phyloP scores from a whole-genome alignment of 2,888 invertebrate genomes.

The Apamea sordens region DNA sequence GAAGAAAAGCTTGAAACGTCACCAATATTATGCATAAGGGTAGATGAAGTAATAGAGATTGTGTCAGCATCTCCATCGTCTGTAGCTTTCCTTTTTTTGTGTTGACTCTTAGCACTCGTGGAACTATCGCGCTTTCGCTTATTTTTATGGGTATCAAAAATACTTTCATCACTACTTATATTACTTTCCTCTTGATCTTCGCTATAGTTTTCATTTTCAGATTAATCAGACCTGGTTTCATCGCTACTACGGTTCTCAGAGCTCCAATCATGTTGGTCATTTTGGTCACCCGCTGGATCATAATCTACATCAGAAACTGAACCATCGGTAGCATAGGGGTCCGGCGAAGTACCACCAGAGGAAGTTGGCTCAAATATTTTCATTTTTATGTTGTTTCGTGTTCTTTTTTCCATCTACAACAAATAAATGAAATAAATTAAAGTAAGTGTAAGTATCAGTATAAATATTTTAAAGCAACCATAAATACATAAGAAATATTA shows the following conservation, averaged over 20 bases:
- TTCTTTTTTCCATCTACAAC: too few species aligned
- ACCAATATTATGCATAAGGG: too few species aligned
- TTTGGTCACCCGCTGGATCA: slow-evolving; percentile 16
- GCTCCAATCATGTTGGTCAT: slow-evolving; percentile 13
- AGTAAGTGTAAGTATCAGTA: too few species aligned
- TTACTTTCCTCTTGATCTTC: slow-evolving; percentile 13
- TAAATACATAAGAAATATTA: too few species aligned
- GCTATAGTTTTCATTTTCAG: slow-evolving; percentile 14
- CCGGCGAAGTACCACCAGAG: not conserved
- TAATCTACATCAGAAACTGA: slow-evolving; percentile 18
- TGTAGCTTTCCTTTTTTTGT: slow-evolving; percentile 11
- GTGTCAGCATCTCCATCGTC: slow-evolving; percentile 12
- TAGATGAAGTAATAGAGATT: slow-evolving; percentile 5
- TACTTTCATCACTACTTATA: slow-evolving; percentile 14
- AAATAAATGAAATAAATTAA: too few species aligned
- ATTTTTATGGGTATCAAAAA: slow-evolving; percentile 18
- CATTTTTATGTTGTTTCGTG: too few species aligned
- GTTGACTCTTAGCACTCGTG: slow-evolving; percentile 27
- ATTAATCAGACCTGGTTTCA: slow-evolving; percentile 14
- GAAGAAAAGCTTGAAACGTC: too few species aligned
- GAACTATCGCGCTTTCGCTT: slow-evolving; percentile 12
- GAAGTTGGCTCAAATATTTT: too few species aligned
- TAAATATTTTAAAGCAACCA: too few species aligned
- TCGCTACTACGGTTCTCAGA: slow-evolving; percentile 10
- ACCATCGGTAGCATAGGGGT: slow-evolving; percentile 3